These are phyloP conservation scores for Peromyscus maniculatus DNA, from an alignment of 2,113 vertebrate genomes.

Conservation along the genomic window DNA sequence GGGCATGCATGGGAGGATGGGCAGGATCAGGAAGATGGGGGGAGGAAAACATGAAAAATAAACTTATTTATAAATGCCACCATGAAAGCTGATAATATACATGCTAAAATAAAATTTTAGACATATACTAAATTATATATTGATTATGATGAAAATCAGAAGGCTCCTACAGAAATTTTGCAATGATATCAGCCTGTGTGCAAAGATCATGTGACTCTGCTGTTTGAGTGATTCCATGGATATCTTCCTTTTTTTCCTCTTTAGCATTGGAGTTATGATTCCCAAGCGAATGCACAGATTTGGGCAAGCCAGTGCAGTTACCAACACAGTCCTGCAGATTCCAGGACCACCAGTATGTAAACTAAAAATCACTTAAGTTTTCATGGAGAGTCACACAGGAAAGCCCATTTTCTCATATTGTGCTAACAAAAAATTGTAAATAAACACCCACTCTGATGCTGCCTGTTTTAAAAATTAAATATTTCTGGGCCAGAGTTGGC, in stretches of 20 bases:
- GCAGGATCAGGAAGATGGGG: not conserved
- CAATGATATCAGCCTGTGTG: not conserved
- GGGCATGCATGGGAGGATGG: not conserved
- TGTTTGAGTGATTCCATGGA: not conserved
- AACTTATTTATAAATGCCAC: not conserved
- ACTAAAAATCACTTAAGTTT: not conserved
- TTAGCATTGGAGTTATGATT: slow-evolving; percentile 56
- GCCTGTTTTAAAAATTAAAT: not conserved
- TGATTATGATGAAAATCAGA: not conserved
- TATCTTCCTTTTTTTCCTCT: not conserved
- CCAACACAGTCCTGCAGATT: fast-evolving
- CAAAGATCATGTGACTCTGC: not conserved
- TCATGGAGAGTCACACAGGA: not conserved
- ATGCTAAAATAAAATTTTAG: not conserved
- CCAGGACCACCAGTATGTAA: slow-evolving; percentile 58
- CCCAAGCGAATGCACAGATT: slow-evolving; percentile 1
- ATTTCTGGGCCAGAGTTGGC: not conserved
- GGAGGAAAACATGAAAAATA: not conserved
- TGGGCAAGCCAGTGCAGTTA: slow-evolving; percentile 62
- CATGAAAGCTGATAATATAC: too few species aligned
- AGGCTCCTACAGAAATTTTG: not conserved
- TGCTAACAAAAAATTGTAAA: not conserved
- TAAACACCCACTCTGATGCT: not conserved
- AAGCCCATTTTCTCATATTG: not conserved
- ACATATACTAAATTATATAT: too few species aligned